phyloP scores from a whole-genome alignment of 1,140 invertebrate genomes.

The Aphaenogaster ashmeadi region DNA sequence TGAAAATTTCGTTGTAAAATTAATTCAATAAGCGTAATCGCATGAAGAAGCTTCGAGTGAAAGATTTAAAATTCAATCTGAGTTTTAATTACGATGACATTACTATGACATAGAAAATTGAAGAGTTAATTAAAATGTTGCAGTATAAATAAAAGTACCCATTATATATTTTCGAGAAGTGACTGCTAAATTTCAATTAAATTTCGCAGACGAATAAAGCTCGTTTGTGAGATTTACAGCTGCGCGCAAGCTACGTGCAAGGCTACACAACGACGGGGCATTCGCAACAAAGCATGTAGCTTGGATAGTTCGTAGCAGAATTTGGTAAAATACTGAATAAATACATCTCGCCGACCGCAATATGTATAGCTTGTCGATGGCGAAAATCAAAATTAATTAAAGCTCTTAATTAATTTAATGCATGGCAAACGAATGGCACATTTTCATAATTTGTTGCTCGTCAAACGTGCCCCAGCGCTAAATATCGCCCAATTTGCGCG shows the following conservation, averaged over 20 bases:
- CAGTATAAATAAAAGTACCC: slow-evolving; percentile 22
- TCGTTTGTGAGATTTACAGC: slow-evolving; percentile 41
- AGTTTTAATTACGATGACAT: slow-evolving; percentile 42
- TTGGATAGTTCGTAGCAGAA: not conserved
- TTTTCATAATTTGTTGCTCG: slow-evolving; percentile 49
- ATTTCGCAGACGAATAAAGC: slow-evolving; percentile 30
- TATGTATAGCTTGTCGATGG: not conserved
- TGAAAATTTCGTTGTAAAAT: not conserved
- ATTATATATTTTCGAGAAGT: slow-evolving; percentile 32
- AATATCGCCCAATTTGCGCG: slow-evolving; percentile 26
- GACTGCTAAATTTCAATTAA: slow-evolving; percentile 52
- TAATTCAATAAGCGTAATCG: slow-evolving; percentile 40
- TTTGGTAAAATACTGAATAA: slow-evolving; percentile 32
- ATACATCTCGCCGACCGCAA: not conserved
- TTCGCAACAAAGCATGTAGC: slow-evolving; percentile 11
- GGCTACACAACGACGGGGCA: not conserved
- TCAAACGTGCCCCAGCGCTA: slow-evolving; percentile 10
- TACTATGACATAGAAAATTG: slow-evolving; percentile 21
- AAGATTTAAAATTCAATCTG: slow-evolving; percentile 47
- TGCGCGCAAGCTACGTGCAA: not conserved
- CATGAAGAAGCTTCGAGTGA: not conserved
- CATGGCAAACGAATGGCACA: not conserved
- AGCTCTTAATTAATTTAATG: slow-evolving; percentile 54
- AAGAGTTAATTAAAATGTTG: slow-evolving; percentile 49
- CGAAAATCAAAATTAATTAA: slow-evolving; percentile 53